Evolutionary conservation across 2,113 vertebrate species (phyloP).

Genomic region (Collichthys lucidus): DNA sequence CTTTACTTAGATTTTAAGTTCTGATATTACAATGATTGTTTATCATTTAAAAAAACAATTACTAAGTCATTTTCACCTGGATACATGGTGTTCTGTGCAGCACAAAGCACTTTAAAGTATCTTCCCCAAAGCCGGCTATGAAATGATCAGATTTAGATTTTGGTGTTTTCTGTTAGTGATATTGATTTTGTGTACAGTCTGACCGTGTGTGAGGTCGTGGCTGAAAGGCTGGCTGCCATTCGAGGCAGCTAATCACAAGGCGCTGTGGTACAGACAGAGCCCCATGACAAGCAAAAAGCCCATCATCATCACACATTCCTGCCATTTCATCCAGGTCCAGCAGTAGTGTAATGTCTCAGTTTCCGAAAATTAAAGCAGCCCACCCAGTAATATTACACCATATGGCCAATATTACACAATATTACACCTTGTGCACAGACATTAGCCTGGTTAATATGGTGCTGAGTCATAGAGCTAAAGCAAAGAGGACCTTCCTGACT

Average conservation of each 20-base stretch:
- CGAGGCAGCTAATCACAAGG: constrained; percentile 32
- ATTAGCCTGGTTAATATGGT: constrained; percentile 20
- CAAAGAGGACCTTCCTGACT: constrained; percentile 7
- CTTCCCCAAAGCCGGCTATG: constrained; percentile 18
- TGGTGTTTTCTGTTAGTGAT: constrained; percentile 43
- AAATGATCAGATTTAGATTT: constrained; percentile 42
- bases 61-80: not conserved
- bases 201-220: constrained; percentile 47
- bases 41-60: constrained; percentile 3
- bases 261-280: constrained; percentile 34
- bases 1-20: not conserved
- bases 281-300: constrained; percentile 48
- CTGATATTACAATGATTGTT: too few species aligned
- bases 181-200: constrained; percentile 66
- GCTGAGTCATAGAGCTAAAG: constrained; percentile 27
- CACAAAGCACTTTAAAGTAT: constrained; percentile 16
- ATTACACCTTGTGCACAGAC: constrained; percentile 14
- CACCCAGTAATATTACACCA: constrained; percentile 12
- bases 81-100: constrained; percentile 10
- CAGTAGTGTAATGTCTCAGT: constrained; percentile 8
- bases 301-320: constrained; percentile 40
- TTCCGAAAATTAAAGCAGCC: constrained; percentile 15
- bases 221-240: constrained; percentile 52
- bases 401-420: constrained; percentile 43
- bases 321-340: constrained; percentile 31